phyloP scores from a whole-genome alignment of 2,113 vertebrate genomes.

The Psittacula cyanocephala region DNA sequence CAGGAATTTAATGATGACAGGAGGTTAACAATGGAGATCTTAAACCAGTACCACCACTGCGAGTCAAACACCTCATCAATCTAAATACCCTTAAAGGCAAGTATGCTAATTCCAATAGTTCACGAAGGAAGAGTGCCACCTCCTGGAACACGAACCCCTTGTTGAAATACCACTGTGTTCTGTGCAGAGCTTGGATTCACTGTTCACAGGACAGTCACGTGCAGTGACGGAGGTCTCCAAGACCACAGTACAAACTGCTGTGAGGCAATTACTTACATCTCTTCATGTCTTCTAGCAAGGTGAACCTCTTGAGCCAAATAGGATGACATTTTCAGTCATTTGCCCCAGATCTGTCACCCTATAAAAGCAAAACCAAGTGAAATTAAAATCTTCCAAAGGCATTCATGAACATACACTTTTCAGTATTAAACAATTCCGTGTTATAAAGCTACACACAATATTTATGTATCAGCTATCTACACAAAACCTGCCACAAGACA shows the following conservation, averaged over 20 bases:
- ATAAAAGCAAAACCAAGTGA: slow-evolving; percentile 41
- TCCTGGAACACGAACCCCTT: slow-evolving; percentile 16
- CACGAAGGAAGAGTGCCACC: slow-evolving; percentile 58
- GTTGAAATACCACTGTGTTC: background rate
- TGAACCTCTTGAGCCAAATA: slow-evolving; percentile 73
- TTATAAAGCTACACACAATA: background rate
- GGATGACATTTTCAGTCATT: slow-evolving; percentile 63
- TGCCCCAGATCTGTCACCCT: background rate
- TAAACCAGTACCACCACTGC: background rate
- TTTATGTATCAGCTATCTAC: background rate
- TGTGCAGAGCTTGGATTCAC: background rate
- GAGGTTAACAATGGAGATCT: slow-evolving; percentile 2
- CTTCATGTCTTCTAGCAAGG: slow-evolving; percentile 79
- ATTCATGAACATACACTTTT: background rate
- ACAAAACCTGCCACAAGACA: background rate
- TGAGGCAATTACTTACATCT: slow-evolving; percentile 80
- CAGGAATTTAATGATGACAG: background rate
- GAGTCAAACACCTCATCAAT: slow-evolving; percentile 13
- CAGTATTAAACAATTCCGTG: background rate
- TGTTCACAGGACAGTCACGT: background rate
- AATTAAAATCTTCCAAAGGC: background rate
- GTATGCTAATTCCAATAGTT: background rate
- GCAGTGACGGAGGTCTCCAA: background rate
- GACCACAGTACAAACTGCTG: background rate
- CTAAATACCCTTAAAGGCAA: background rate